These are phyloP conservation scores for Rhagonycha fulva DNA, from an alignment of 2,888 invertebrate genomes.

Conservation along the genomic window DNA sequence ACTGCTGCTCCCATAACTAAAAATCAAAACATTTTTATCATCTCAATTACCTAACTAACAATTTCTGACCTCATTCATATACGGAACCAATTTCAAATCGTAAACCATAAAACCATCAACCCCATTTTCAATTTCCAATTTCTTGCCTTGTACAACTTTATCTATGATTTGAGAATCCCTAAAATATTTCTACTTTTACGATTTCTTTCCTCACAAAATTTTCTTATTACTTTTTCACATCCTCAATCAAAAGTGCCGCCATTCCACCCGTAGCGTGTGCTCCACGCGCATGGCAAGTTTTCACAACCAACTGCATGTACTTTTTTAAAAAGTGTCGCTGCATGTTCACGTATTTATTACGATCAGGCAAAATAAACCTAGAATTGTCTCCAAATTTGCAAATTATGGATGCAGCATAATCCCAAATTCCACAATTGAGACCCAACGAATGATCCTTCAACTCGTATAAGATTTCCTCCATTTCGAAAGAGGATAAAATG, in stretches of 20 bases:
- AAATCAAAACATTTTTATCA: constrained; percentile 3
- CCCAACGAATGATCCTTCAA: constrained; percentile 69
- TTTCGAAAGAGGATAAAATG: constrained; percentile 68
- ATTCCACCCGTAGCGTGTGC: constrained; percentile 71
- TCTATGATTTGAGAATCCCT: constrained; percentile 55
- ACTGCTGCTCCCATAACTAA: constrained; percentile 24
- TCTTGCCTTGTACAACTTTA: constrained; percentile 58
- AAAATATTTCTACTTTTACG: constrained; percentile 35
- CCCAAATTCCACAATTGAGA: constrained; percentile 77
- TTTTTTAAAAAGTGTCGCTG: constrained; percentile 65
- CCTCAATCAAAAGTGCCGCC: constrained; percentile 65
- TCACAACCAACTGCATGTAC: constrained; percentile 65
- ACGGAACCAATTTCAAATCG: constrained; percentile 64
- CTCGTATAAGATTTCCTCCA: constrained; percentile 71
- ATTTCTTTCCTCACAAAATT: not conserved
- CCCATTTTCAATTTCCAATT: constrained; percentile 62
- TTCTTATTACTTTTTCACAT: constrained; percentile 38
- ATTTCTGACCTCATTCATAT: constrained; percentile 59
- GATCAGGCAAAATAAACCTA: constrained; percentile 68
- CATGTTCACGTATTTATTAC: constrained; percentile 70
- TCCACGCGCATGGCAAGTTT: constrained; percentile 63
- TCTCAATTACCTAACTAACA: not conserved
- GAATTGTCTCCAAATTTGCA: constrained; percentile 63
- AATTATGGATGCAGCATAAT: constrained; percentile 70
- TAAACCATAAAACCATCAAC: constrained; percentile 75